Conservation (phyloP, 2,888 invertebrate species). For the Nipponacmea schrenckii region DNA sequence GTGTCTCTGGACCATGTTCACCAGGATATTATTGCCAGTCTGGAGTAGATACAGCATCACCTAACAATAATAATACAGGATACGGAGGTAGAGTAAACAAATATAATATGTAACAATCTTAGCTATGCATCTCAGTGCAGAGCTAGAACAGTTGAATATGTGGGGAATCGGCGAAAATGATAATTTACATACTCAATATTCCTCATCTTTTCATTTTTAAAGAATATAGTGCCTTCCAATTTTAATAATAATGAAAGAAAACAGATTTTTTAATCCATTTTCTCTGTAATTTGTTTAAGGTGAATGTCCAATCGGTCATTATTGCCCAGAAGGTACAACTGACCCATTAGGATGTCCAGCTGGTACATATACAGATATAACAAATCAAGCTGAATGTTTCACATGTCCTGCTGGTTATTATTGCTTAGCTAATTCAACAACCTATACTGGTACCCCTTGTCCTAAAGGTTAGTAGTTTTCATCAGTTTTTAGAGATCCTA, state of each 20-base stretch:
- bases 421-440: conserved; percentile 55
- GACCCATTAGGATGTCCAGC: conserved; percentile 55
- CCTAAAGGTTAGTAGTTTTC: conserved; percentile 50
- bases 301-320: conserved; percentile 55
- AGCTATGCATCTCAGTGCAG: not conserved
- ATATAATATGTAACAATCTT: not conserved
- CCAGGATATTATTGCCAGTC: conserved; percentile 54
- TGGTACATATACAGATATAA: conserved; percentile 58
- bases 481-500: not conserved
- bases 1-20: conserved; percentile 46
- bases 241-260: too few relatives aligned
- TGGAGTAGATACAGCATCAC: conserved; percentile 55
- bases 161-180: not conserved
- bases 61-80: conserved; percentile 60
- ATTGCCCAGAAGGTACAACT: conserved; percentile 58
- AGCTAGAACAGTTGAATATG: too few relatives aligned
- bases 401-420: conserved; percentile 62
- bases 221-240: too few relatives aligned
- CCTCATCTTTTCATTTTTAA: too few relatives aligned
- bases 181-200: too few relatives aligned
- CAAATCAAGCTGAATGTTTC: conserved; percentile 51
- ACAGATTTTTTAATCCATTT: not conserved
- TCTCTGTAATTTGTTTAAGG: conserved; percentile 16
- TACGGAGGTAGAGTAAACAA: conserved; percentile 52
- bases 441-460: conserved; percentile 57